Conservation (phyloP, 2,113 vertebrate species). For the Mugil cephalus region DNA sequence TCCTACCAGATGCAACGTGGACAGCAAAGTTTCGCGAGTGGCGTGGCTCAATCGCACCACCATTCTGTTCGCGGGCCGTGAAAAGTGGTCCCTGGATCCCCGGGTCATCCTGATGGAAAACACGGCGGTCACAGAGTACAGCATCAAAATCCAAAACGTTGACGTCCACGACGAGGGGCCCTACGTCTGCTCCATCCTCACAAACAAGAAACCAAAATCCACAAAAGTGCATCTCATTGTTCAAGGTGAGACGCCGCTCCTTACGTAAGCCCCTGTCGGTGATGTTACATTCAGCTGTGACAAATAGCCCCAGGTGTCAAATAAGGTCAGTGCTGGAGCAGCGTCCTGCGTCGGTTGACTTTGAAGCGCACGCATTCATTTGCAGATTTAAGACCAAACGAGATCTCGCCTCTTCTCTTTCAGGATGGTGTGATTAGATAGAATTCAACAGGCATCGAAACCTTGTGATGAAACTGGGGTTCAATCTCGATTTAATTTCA, state of each 20-base stretch:
- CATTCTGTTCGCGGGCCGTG: slow-evolving; percentile 94
- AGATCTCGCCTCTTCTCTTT: slow-evolving; percentile 77
- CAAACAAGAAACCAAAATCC: slow-evolving; percentile 96
- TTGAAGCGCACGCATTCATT: slow-evolving; percentile 13
- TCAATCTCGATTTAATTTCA: slow-evolving; percentile 92
- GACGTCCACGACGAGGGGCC: slow-evolving; percentile 94
- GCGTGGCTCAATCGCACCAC: slow-evolving; percentile 98
- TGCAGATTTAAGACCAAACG: not conserved
- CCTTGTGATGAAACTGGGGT: slow-evolving; percentile 68
- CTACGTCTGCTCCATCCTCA: slow-evolving; percentile 96
- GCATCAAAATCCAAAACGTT: slow-evolving; percentile 95
- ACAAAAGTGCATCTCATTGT: slow-evolving; percentile 95
- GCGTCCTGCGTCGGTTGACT: not conserved
- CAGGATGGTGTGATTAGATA: slow-evolving; percentile 84
- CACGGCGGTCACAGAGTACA: slow-evolving; percentile 96
- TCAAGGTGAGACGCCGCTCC: slow-evolving; percentile 86
- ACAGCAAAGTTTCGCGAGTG: slow-evolving; percentile 93
- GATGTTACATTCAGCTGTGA: not conserved
- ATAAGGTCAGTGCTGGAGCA: not conserved
- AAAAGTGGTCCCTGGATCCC: slow-evolving; percentile 98
- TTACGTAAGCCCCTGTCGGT: not conserved
- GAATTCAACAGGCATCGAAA: slow-evolving; percentile 70
- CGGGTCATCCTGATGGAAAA: slow-evolving; percentile 94
- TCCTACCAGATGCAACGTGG: slow-evolving; percentile 91
- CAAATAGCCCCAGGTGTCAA: not conserved